Percentiles rank a stretch among this genome's conserved stretches.
phyloP scores from a whole-genome alignment of 2,888 invertebrate species.

The Rhorus exstirpatorius region DNA sequence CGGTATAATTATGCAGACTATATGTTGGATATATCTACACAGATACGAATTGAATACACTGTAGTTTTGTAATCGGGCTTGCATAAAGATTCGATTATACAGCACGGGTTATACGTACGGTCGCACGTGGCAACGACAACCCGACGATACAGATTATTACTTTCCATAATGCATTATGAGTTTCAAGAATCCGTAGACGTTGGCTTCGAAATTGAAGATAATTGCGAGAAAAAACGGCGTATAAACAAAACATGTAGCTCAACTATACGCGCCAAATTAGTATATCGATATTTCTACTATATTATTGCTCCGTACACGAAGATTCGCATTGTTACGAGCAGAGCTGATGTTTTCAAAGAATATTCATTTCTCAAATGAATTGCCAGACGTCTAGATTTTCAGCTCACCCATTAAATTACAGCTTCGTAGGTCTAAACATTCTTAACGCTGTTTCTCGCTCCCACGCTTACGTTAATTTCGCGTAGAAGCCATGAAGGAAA shows the following conservation, averaged over 20 bases:
- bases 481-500: constrained; percentile 38
- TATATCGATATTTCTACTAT: neutral
- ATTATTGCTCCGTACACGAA: neutral
- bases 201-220: constrained; percentile 16
- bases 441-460: constrained; percentile 37
- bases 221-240: neutral
- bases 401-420: constrained; percentile 1
- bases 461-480: constrained; percentile 45
- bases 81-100: constrained; percentile 50
- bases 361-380: constrained; percentile 22
- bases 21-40: constrained; percentile 8
- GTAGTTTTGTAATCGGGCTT: neutral
- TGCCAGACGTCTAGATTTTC: constrained; percentile 8
- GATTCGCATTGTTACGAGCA: constrained; percentile 8
- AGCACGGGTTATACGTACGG: constrained; percentile 18
- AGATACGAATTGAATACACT: constrained; percentile 10
- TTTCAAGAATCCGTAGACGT: neutral
- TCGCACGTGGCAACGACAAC: neutral
- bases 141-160: neutral
- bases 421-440: constrained; percentile 19
- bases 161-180: neutral
- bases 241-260: neutral
- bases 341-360: neutral
- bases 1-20: constrained; percentile 37
- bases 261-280: constrained; percentile 1